Percentiles rank a stretch among this genome's conserved stretches.
Evolutionary conservation across 2,113 vertebrate species (phyloP).

Genomic region (Acrocephalus kingi): DNA sequence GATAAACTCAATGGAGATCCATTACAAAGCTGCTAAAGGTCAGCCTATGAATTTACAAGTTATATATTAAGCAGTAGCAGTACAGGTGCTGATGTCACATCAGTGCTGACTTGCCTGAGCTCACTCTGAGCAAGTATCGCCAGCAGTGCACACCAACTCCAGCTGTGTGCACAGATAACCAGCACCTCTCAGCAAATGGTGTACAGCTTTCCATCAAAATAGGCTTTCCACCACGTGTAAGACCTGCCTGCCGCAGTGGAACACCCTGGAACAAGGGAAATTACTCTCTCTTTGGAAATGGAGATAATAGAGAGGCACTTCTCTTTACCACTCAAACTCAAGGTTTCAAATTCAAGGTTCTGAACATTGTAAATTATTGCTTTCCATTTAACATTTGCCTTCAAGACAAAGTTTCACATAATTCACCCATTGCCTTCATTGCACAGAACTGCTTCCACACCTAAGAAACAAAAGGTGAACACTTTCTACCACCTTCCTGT

Average conservation of each 20-base stretch:
- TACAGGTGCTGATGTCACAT: fast-evolving
- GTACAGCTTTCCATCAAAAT: background rate
- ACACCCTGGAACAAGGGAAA: background rate
- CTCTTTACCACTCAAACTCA: background rate
- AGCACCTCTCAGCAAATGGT: background rate
- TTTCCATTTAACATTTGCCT: background rate
- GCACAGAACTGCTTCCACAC: background rate
- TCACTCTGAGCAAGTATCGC: background rate
- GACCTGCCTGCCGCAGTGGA: background rate
- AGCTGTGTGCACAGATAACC: background rate
- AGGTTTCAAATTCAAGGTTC: background rate
- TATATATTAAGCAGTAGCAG: background rate
- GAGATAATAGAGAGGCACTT: background rate
- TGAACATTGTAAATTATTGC: background rate
- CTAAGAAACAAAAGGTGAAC: background rate
- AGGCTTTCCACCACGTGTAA: background rate
- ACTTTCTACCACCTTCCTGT: background rate
- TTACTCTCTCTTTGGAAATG: background rate
- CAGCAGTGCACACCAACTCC: background rate
- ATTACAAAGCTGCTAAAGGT: constrained; percentile 9
- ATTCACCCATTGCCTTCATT: background rate
- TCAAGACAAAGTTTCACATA: background rate
- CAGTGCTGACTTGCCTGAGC: background rate
- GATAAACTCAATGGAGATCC: background rate
- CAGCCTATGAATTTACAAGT: background rate